Conservation (phyloP, 30 jellyfish, hydroid and myxozoan species). For the Hydractinia symbiolongicarpus region DNA sequence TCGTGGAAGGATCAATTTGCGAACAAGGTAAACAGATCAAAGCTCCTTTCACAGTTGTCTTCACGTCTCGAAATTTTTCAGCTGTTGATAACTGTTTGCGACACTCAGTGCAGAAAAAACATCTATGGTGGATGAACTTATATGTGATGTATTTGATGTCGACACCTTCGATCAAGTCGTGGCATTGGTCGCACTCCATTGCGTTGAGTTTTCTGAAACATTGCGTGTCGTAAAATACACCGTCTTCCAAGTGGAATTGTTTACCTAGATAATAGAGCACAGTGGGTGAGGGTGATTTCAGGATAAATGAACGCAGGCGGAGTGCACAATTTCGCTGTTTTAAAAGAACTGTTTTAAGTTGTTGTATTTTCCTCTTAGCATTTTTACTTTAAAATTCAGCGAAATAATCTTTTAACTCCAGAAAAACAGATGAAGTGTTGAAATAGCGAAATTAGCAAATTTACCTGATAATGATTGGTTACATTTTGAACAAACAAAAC, state of each 20-base stretch:
- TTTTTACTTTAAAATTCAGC: no score
- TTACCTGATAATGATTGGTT: conserved; percentile 4
- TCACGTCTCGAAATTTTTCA: conserved; percentile 15
- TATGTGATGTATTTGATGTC: conserved; percentile 22
- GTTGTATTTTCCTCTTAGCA: no score
- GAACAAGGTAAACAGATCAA: conserved; percentile 16
- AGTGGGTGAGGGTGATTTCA: not conserved
- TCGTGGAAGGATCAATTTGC: not conserved
- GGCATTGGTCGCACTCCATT: not conserved
- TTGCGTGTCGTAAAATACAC: conserved; percentile 6
- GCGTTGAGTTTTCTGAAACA: not conserved
- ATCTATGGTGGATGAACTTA: conserved; percentile 12
- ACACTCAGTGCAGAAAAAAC: conserved; percentile 9
- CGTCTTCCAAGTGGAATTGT: conserved; percentile 15
- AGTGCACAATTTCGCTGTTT: no score
- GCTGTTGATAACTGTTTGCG: conserved; percentile 6
- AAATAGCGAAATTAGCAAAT: no score
- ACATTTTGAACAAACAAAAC: conserved; percentile 12
- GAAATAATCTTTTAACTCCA: no score
- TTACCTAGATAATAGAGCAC: conserved; percentile 5
- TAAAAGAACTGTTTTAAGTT: no score
- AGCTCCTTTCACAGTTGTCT: conserved; percentile 22
- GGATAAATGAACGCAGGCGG: not conserved
- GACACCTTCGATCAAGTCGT: conserved; percentile 1
- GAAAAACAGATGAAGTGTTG: no score